Evolutionary conservation across 2,888 invertebrate species (phyloP).

Genomic region (Agonopterix subpropinquella): DNA sequence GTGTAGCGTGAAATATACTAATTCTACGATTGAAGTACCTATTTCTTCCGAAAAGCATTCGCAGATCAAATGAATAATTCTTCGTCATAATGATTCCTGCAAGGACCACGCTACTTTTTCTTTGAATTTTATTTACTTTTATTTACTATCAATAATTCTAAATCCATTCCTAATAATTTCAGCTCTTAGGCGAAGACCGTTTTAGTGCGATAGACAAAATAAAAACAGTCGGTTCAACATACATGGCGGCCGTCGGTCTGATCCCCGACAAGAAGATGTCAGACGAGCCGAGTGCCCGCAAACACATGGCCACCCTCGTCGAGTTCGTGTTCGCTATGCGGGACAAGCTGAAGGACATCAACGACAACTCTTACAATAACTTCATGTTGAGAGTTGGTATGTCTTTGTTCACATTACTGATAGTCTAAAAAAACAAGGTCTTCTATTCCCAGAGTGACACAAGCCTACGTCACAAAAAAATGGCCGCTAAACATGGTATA

Average conservation of each 20-base stretch:
- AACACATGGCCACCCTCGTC: conserved; percentile 84
- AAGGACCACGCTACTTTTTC: no score
- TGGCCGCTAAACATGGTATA: no score
- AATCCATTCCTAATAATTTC: conserved; percentile 15
- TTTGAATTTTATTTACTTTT: no score
- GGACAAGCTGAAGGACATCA: conserved; percentile 88
- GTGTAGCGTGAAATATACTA: no score
- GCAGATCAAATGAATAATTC: no score
- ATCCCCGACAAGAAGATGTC: conserved; percentile 86
- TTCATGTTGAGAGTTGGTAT: conserved; percentile 93
- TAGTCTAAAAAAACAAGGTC: no score
- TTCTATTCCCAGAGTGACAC: no score
- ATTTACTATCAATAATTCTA: background rate
- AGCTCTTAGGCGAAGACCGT: conserved; percentile 89
- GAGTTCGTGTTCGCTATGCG: conserved; percentile 94
- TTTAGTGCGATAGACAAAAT: conserved; percentile 94
- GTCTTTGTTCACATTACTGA: background rate
- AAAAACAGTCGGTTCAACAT: conserved; percentile 94
- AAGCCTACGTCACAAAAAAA: no score
- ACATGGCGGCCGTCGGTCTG: conserved; percentile 94
- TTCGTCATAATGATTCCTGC: no score
- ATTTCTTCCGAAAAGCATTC: no score
- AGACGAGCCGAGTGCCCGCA: conserved; percentile 74
- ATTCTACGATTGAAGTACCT: no score
- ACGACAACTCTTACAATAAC: conserved; percentile 94